Evolutionary conservation across 2,797 vertebrate genomes (phyloP), one percentile per base, ranked within the genome.

Genomic region (Distichodus sexfasciatus): DNA sequence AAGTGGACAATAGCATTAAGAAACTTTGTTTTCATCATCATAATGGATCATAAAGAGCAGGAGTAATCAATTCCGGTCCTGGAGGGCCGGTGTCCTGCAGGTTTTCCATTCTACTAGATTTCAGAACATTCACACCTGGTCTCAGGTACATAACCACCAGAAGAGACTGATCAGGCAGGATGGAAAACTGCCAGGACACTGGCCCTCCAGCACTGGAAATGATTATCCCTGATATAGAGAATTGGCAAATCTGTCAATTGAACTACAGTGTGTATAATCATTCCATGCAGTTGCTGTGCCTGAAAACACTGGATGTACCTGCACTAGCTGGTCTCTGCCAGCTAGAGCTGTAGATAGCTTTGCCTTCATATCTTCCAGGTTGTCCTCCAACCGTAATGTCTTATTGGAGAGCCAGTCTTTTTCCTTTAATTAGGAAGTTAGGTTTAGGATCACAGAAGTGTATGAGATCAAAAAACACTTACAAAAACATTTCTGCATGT

Each of bases 351-450:
- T 14, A 1, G 74, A 76, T 35, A 88, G 53, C 69, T 86, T 87
- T 40, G 61, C 14, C 48, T 82, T 86, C 21, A 91, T 76, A 19
- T 90, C 86, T 75, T 84, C 82, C 14, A 90, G 70, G 41, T 69
- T 79, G 59, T 88, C 83, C 68, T 92, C 90, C 61, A 92, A 48
- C 40, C 83, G 85, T 38, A 83, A 33, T 24, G 81, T 79, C 67
- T 91, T 86, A 58, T 87, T 84, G 1, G 85, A 87, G 54, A 91
- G 72, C 17, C 85, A 69, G 2, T 89, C 88, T 69, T 89, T 91
- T 71, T 92, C 90, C 92, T 93, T n/a, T n/a, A n/a, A n/a, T n/a
- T 71, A 43, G 6, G 12, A 65, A 35, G 67, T n/a, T n/a, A n/a
- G 11, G 6, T 55, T 50, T n/a, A 23, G 10, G n/a, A 47, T 15